phyloP scores from a whole-genome alignment of 2,113 vertebrate genomes.

The Orientallactaga bullata region DNA sequence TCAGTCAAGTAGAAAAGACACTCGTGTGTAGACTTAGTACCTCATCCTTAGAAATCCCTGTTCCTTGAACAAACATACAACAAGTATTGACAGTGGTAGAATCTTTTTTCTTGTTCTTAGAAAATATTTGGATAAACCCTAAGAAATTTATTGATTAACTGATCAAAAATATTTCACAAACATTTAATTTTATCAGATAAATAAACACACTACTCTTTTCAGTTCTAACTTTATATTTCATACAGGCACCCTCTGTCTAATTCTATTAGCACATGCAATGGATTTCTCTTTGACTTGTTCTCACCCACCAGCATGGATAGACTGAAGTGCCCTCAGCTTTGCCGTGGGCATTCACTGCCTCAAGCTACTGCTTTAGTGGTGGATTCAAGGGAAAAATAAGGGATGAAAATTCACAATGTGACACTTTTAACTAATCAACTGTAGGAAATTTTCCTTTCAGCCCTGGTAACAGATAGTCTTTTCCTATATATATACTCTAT shows the following conservation, averaged over 20 bases:
- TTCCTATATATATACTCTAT: slow-evolving; percentile 70
- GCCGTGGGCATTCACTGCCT: slow-evolving; percentile 86
- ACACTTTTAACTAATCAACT: slow-evolving; percentile 87
- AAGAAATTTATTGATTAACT: neutral
- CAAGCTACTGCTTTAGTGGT: slow-evolving; percentile 87
- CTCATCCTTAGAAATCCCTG: slow-evolving; percentile 15
- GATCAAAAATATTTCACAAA: neutral
- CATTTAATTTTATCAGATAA: slow-evolving; percentile 43
- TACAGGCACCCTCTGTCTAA: slow-evolving; percentile 27
- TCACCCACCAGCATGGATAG: slow-evolving; percentile 70
- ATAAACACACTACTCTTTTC: neutral
- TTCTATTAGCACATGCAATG: slow-evolving; percentile 73
- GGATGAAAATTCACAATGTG: slow-evolving; percentile 85
- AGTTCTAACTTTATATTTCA: neutral
- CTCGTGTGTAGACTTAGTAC: neutral
- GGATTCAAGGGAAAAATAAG: slow-evolving; percentile 86
- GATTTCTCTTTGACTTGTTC: slow-evolving; percentile 74
- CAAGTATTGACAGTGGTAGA: neutral
- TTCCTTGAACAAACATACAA: neutral
- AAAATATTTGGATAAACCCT: slow-evolving; percentile 11
- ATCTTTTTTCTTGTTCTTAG: neutral
- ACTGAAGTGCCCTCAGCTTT: slow-evolving; percentile 86
- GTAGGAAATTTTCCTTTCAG: slow-evolving; percentile 81
- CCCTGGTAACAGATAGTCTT: slow-evolving; percentile 68
- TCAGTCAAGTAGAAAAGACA: slow-evolving; percentile 47